Evolutionary conservation across 2,113 vertebrate species (phyloP).

Genomic region (Pandion haliaetus): DNA sequence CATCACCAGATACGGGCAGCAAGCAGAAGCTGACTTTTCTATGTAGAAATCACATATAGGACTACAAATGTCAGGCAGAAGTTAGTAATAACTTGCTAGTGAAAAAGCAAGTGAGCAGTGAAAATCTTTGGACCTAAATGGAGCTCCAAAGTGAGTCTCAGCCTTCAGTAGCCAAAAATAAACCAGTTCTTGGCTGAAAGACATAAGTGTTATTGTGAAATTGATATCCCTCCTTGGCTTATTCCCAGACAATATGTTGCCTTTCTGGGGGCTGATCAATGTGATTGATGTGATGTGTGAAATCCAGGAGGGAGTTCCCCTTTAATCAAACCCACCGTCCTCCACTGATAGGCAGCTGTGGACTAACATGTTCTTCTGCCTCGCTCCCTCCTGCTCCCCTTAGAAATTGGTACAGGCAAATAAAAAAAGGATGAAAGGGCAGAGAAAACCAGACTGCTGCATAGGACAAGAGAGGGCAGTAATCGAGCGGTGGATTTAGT

Average conservation of each 20-base stretch:
- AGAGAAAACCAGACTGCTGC: slow-evolving; percentile 3
- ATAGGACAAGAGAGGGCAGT: slow-evolving; percentile 74
- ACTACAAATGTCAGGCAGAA: not conserved
- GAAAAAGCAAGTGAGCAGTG: not conserved
- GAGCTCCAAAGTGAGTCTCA: slow-evolving; percentile 53
- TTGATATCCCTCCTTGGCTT: slow-evolving; percentile 86
- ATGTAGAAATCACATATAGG: not conserved
- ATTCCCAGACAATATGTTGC: slow-evolving; percentile 92
- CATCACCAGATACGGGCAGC: not conserved
- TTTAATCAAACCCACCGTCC: slow-evolving; percentile 85
- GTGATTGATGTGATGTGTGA: slow-evolving; percentile 89
- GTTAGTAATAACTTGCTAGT: not conserved
- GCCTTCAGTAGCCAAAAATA: slow-evolving; percentile 74
- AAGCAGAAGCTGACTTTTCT: not conserved
- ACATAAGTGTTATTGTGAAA: slow-evolving; percentile 83
- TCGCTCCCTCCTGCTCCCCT: slow-evolving; percentile 24
- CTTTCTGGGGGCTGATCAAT: slow-evolving; percentile 91
- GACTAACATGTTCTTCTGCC: slow-evolving; percentile 74
- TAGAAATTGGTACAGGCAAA: slow-evolving; percentile 26
- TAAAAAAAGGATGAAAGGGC: not conserved
- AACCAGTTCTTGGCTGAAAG: slow-evolving; percentile 79
- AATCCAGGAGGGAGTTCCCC: slow-evolving; percentile 81
- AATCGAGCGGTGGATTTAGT: slow-evolving; percentile 30
- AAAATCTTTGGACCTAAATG: slow-evolving; percentile 11
- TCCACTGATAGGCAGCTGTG: slow-evolving; percentile 80